These are phyloP conservation scores for Stichodactyla helianthus DNA, from an alignment of 64 coral and sea anemone genomes.

Conservation along the genomic window DNA sequence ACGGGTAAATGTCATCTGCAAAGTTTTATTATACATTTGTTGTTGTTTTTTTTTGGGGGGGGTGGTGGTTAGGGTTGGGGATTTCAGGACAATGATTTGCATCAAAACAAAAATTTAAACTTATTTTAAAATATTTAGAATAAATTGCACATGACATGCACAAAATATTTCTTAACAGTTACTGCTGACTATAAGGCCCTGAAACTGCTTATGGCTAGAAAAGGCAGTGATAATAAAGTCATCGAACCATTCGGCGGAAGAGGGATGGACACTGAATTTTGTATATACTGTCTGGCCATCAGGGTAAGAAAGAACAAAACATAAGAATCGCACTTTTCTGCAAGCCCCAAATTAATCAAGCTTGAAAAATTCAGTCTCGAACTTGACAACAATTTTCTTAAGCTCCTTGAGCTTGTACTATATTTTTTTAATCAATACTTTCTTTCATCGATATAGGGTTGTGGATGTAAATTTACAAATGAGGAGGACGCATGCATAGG, in stretches of 20 bases:
- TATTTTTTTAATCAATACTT: too few species aligned
- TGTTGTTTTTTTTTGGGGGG: background rate
- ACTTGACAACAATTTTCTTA: too few species aligned
- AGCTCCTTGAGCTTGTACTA: too few species aligned
- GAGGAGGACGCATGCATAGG: background rate
- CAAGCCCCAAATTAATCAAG: too few species aligned
- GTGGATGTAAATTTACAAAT: background rate
- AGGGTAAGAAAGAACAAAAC: background rate
- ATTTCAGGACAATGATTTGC: too few species aligned
- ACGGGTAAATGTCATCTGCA: background rate
- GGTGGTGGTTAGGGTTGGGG: too few species aligned
- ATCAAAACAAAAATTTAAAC: background rate
- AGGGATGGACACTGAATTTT: slow-evolving; percentile 30
- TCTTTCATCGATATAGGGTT: background rate
- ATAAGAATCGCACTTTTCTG: too few species aligned
- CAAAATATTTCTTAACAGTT: background rate
- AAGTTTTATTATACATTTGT: background rate
- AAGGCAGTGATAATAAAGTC: background rate
- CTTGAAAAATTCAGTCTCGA: too few species aligned
- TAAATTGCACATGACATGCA: background rate
- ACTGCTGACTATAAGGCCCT: slow-evolving; percentile 43
- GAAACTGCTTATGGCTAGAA: background rate
- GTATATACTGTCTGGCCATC: slow-evolving; percentile 28
- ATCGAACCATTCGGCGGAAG: background rate
- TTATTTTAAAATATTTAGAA: background rate